These are phyloP conservation scores for Castor canadensis DNA, from an alignment of 2,113 vertebrate genomes.

Conservation along the genomic window DNA sequence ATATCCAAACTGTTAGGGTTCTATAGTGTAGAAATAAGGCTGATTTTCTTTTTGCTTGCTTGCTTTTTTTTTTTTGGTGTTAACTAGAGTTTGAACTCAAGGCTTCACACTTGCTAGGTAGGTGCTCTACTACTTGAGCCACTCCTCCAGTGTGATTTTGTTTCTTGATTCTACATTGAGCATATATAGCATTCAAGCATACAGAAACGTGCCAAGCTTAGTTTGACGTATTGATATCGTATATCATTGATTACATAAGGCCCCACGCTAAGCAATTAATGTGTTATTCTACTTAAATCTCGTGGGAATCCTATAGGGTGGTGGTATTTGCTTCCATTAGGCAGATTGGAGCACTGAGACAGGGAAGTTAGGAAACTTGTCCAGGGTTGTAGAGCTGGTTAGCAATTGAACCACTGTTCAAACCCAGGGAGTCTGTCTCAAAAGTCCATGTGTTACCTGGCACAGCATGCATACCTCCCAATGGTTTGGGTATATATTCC, in stretches of 20 bases:
- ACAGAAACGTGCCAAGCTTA: neutral
- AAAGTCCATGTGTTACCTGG: neutral
- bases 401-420: neutral
- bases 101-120: too few relatives aligned
- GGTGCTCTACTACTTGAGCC: too few relatives aligned
- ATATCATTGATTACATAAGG: neutral
- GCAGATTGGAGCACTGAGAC: neutral
- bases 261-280: neutral
- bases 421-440: neutral
- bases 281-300: neutral
- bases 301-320: neutral
- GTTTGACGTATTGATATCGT: neutral
- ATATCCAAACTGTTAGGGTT: neutral
- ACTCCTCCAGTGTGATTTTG: too few relatives aligned
- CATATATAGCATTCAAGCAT: neutral
- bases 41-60: neutral
- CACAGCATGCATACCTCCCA: rapidly evolving
- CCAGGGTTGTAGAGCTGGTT: neutral
- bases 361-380: neutral
- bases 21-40: neutral
- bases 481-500: neutral
- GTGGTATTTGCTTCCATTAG: neutral
- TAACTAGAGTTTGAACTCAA: too few relatives aligned
- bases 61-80: too few relatives aligned
- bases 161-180: neutral